Evolutionary conservation across 2,797 vertebrate species (phyloP).

Genomic region (Pterois miles): DNA sequence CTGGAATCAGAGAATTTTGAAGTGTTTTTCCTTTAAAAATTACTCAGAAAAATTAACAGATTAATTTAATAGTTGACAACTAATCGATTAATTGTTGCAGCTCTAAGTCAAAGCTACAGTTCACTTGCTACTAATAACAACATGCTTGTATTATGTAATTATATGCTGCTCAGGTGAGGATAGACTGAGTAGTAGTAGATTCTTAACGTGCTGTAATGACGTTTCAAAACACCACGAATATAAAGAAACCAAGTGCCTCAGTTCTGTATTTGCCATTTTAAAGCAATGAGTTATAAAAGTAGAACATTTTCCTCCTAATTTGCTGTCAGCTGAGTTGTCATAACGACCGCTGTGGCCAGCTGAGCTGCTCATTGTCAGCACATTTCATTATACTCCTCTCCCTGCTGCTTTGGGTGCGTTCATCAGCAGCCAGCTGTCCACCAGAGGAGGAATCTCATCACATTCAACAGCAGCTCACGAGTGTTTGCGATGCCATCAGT

Average conservation of each 20-base stretch:
- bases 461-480: constrained; percentile 10
- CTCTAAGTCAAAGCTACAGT: too few species aligned
- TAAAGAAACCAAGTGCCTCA: neutral
- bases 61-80: neutral
- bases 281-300: neutral
- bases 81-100: neutral
- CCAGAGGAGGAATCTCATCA: constrained; percentile 19
- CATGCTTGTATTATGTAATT: neutral
- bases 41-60: fast-evolving
- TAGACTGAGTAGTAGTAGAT: neutral
- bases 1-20: too few species aligned
- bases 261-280: neutral
- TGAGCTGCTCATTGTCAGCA: constrained; percentile 48
- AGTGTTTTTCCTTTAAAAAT: too few species aligned
- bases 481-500: constrained; percentile 23
- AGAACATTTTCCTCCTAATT: neutral
- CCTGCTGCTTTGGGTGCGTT: constrained; percentile 4
- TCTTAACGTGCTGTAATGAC: neutral
- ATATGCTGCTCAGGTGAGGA: neutral
- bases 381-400: constrained; percentile 49
- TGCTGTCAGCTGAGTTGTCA: constrained; percentile 46
- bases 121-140: neutral
- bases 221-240: neutral
- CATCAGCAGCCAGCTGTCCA: constrained; percentile 45
- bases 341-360: constrained; percentile 4